These are phyloP conservation scores for Hoplostethus mediterraneus DNA, from an alignment of 2,797 vertebrate species.

Conservation along the genomic window DNA sequence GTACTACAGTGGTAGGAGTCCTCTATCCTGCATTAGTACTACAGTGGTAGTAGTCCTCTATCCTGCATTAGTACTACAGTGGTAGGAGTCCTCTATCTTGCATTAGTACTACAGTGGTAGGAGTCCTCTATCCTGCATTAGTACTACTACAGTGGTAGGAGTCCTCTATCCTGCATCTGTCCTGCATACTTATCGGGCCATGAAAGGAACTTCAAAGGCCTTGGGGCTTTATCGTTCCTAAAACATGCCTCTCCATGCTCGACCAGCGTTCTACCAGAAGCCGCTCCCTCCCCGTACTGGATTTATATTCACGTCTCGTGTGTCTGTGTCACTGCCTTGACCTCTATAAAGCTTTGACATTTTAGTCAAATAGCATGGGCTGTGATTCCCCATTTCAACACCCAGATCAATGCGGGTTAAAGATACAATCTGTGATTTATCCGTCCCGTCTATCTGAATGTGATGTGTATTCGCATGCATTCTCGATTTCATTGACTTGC, in stretches of 20 bases:
- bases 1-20: not conserved
- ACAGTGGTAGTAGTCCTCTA: too few relatives aligned
- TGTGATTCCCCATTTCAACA: conserved; percentile 57
- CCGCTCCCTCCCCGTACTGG: not conserved
- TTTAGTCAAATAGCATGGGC: conserved; percentile 67
- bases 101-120: conserved; percentile 1
- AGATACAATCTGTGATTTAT: conserved; percentile 50
- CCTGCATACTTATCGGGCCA: conserved; percentile 19
- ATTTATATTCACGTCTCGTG: conserved; percentile 60
- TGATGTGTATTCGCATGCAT: conserved; percentile 10
- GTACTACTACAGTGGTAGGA: conserved; percentile 7
- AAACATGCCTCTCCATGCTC: conserved; percentile 32
- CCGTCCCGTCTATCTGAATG: conserved; percentile 17
- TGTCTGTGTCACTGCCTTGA: conserved; percentile 40
- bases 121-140: not conserved
- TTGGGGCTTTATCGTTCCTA: conserved; percentile 8
- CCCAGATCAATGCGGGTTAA: conserved; percentile 63
- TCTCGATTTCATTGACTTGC: too few relatives aligned
- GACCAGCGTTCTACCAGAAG: conserved; percentile 36
- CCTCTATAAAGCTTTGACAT: conserved; percentile 73
- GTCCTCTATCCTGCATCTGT: not conserved
- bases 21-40: too few relatives aligned
- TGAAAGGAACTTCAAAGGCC: conserved; percentile 41
- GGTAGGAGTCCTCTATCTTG: too few relatives aligned
- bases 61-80: not conserved